Evolutionary conservation across 2,113 vertebrate species (phyloP).

Genomic region (Cynopterus brachyotis): DNA sequence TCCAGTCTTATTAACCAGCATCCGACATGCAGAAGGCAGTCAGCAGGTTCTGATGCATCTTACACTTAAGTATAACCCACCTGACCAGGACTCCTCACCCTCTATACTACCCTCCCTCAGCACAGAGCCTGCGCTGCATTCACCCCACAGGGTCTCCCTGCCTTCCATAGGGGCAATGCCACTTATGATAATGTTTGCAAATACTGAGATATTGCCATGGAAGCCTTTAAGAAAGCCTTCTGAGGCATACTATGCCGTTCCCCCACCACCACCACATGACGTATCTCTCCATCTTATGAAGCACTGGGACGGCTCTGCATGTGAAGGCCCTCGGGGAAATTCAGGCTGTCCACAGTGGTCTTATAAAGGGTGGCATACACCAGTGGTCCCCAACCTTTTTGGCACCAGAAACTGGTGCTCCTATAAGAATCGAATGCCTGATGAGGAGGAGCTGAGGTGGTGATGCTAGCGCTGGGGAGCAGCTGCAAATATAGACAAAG

Average conservation of each 20-base stretch:
- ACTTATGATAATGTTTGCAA: not conserved
- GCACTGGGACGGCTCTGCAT: not conserved
- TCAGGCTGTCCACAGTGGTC: not conserved
- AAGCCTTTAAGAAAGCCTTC: not conserved
- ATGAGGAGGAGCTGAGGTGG: no score
- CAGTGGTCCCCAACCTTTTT: no score
- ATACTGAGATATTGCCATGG: not conserved
- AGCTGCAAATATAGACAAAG: no score
- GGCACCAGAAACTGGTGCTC: no score
- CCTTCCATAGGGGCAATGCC: not conserved
- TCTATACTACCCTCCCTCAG: not conserved
- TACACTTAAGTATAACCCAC: not conserved
- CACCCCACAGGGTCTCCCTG: not conserved
- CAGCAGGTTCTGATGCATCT: not conserved
- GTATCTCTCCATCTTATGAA: not conserved
- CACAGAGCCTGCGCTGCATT: not conserved
- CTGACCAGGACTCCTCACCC: not conserved
- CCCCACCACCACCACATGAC: not conserved
- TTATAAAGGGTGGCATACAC: no score
- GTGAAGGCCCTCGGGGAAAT: not conserved
- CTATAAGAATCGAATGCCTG: no score
- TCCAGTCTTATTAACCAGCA: not conserved
- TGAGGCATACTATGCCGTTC: not conserved
- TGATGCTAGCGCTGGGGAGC: no score
- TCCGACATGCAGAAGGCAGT: not conserved